Evolutionary conservation across 1,140 invertebrate genomes (phyloP).

Genomic region (Trichoplusia ni): DNA sequence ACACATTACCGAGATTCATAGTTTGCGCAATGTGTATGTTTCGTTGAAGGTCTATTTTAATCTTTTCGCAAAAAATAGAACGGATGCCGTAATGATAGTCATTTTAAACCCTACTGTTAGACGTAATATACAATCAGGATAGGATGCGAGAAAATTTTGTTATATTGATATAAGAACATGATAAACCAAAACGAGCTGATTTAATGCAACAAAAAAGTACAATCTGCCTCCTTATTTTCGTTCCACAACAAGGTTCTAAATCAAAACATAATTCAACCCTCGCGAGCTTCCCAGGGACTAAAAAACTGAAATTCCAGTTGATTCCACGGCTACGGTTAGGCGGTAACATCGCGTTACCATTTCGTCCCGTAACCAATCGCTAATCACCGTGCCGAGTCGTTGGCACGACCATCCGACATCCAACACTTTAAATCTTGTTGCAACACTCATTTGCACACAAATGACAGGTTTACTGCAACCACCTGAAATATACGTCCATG

Average conservation of each 20-base stretch:
- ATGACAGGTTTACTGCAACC: slow-evolving; percentile 32
- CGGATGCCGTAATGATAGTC: neutral
- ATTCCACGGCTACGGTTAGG: slow-evolving; percentile 1
- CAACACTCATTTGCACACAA: slow-evolving; percentile 29
- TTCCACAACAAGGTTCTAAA: too few species aligned
- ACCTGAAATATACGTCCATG: slow-evolving; percentile 11
- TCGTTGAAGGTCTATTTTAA: neutral
- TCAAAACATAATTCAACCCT: neutral
- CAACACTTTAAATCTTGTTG: slow-evolving; percentile 5
- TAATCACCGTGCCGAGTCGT: slow-evolving; percentile 34
- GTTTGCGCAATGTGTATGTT: neutral
- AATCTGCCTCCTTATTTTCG: too few species aligned
- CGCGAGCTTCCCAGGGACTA: neutral
- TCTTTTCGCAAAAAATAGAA: neutral
- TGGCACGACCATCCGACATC: slow-evolving; percentile 15
- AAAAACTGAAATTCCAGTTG: slow-evolving; percentile 13
- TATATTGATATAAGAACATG: too few species aligned
- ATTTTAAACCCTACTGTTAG: too few species aligned
- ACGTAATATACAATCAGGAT: too few species aligned
- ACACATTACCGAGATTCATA: slow-evolving; percentile 9
- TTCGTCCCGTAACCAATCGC: slow-evolving; percentile 37
- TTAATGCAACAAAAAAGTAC: too few species aligned
- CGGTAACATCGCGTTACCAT: slow-evolving; percentile 17
- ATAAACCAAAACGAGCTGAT: too few species aligned
- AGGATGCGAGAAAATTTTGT: too few species aligned